phyloP scores from a whole-genome alignment of 2,888 invertebrate genomes.

The Dicyrtoma fusca region DNA sequence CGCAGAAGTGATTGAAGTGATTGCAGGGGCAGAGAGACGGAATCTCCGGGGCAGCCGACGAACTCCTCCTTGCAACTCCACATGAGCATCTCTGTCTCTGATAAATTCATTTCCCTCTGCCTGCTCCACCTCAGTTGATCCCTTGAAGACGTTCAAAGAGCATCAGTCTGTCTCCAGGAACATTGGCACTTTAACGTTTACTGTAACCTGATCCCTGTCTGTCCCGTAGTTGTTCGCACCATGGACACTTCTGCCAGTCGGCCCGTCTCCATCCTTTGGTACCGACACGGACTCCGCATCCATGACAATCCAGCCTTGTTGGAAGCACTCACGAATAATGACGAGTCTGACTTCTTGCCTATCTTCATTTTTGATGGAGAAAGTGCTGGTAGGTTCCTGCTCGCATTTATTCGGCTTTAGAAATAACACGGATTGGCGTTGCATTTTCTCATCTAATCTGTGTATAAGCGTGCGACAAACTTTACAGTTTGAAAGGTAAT shows the following conservation, averaged over 20 bases:
- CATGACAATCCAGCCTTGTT: slow-evolving; percentile 73
- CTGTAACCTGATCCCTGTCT: neutral
- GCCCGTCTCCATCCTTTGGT: slow-evolving; percentile 66
- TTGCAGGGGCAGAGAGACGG: neutral
- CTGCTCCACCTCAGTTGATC: too few species aligned
- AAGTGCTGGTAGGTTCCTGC: slow-evolving; percentile 66
- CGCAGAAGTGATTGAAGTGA: slow-evolving; percentile 2
- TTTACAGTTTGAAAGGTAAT: too few species aligned
- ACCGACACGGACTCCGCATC: slow-evolving; percentile 71
- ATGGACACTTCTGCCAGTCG: neutral
- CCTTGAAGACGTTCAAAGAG: too few species aligned
- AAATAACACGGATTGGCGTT: too few species aligned
- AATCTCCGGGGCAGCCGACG: neutral
- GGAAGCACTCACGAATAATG: slow-evolving; percentile 62
- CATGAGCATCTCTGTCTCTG: too few species aligned
- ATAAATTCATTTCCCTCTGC: too few species aligned
- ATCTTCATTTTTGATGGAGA: slow-evolving; percentile 77
- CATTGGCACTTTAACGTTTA: too few species aligned
- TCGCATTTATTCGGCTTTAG: too few species aligned
- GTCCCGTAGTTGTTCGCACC: neutral
- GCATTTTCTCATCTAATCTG: too few species aligned
- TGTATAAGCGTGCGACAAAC: too few species aligned
- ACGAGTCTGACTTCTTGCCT: slow-evolving; percentile 64
- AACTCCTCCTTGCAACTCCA: too few species aligned
- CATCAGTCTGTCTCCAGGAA: too few species aligned